Conservation (phyloP, 2,888 invertebrate species). For the Ochropleura leucogaster region DNA sequence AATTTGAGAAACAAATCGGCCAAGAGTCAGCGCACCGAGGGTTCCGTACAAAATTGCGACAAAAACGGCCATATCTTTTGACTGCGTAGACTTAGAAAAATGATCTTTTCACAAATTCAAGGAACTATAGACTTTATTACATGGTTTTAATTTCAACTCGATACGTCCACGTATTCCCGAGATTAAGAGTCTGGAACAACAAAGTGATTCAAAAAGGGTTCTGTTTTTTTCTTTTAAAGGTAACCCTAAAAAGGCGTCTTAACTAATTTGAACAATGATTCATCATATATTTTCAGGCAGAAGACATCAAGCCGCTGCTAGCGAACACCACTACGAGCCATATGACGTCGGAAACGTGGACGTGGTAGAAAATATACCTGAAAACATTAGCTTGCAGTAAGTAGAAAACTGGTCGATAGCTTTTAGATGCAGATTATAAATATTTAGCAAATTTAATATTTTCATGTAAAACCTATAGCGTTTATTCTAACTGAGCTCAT, state of each 20-base stretch:
- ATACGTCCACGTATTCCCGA: too few species aligned
- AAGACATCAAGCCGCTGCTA: slow-evolving; percentile 76
- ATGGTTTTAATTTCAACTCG: too few species aligned
- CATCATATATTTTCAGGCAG: slow-evolving; percentile 72
- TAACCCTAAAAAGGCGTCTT: not conserved
- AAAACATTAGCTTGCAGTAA: slow-evolving; percentile 83
- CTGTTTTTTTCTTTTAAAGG: too few species aligned
- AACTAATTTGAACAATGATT: not conserved
- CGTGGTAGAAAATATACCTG: slow-evolving; percentile 82
- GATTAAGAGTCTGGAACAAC: too few species aligned
- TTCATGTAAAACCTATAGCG: not conserved
- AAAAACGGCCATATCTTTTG: too few species aligned
- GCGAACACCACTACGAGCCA: slow-evolving; percentile 81
- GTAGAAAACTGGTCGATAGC: slow-evolving; percentile 40
- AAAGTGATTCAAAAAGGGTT: too few species aligned
- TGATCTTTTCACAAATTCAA: too few species aligned
- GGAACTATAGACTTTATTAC: too few species aligned
- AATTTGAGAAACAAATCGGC: not conserved
- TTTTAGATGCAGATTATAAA: not conserved
- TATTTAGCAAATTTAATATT: not conserved
- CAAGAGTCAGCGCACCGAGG: too few species aligned
- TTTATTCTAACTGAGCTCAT: not conserved
- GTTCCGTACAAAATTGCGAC: too few species aligned
- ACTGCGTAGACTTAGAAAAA: too few species aligned
- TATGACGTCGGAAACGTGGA: slow-evolving; percentile 81